These are phyloP conservation scores for Bombycilla garrulus DNA, from an alignment of 2,113 vertebrate species.

Conservation along the genomic window DNA sequence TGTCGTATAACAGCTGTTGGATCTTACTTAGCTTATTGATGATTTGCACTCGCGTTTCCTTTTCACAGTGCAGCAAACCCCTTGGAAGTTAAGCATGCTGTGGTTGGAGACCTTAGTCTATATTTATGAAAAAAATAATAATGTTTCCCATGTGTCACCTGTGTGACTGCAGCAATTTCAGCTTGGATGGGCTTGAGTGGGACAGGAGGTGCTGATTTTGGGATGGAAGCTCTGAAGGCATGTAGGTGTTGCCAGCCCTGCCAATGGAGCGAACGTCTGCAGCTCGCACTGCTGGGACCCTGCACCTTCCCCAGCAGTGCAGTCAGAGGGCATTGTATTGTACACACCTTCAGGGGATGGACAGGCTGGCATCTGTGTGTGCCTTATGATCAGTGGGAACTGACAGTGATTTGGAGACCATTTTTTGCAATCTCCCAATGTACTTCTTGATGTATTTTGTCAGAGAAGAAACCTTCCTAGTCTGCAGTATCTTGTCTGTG, in stretches of 20 bases:
- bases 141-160: background rate
- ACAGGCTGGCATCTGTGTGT: background rate
- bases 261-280: rapidly evolving
- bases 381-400: background rate
- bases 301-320: background rate
- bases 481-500: background rate
- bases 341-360: rapidly evolving
- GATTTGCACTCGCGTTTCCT: background rate
- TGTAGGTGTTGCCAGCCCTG: background rate
- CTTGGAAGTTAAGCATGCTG: rapidly evolving
- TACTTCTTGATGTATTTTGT: background rate
- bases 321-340: too few relatives aligned
- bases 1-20: background rate
- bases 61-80: background rate
- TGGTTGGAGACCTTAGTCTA: background rate
- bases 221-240: background rate
- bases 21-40: background rate
- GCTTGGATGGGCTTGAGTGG: background rate
- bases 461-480: background rate
- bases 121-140: background rate
- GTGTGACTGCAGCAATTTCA: background rate
- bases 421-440: background rate
- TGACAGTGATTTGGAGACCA: background rate
- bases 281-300: background rate
- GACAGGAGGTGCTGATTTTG: background rate